Base-by-base conservation (phyloP, 2,113 vertebrate genomes). In the Cebidichthys violaceus region DNA sequence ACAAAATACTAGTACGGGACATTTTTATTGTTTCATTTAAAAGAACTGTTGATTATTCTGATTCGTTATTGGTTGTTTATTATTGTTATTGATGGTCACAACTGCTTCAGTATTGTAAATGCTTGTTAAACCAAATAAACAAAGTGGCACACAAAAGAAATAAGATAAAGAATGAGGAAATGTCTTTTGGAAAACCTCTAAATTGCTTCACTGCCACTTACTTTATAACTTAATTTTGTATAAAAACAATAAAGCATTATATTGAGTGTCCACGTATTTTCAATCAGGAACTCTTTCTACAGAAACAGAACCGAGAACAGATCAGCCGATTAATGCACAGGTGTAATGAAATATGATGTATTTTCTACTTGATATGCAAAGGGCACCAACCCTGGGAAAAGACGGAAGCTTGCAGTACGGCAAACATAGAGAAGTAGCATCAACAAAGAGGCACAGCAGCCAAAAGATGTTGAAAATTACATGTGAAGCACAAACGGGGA, bases 401-500 rank as follows among this genome's bases (percentile, higher is more conserved):
- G 66, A 73, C 67, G 64, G 70, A 29, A 72, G 59, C 67, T 73
- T 27, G 33, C 59, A 31, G 27, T 60, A 41, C 35, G 59, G 52
- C 70, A 74, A 74, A 75, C 62, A 79, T 1, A 52, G 70, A 77
- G 43, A 81, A 74, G 69, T 20, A 2, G 68, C 82, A 81, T 59
- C 60, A 67, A 76, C 29, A 78, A 83, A 73, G 17, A 41, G 39
- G 24, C 31, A 27, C 59, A 75, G 70, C 57, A 79, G 27, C n/a
- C 39, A 15, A 50, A 64, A 71, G 55, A 79, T 77, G 57, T 37
- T 52, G 70, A 80, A 77, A 86, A 83, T 88, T 54, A 84, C 41
- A 83, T 82, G 84, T 83, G 14, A 87, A 70, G 77, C 71, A 29
- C 66, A 86, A 76, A 70, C 35, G 31, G n/a, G 33, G 33, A 64